A percentile compares a stretch with the other conserved stretches of the same genome.
phyloP scores from a whole-genome alignment of 1,140 invertebrate genomes.

The Drosophila truncata region DNA sequence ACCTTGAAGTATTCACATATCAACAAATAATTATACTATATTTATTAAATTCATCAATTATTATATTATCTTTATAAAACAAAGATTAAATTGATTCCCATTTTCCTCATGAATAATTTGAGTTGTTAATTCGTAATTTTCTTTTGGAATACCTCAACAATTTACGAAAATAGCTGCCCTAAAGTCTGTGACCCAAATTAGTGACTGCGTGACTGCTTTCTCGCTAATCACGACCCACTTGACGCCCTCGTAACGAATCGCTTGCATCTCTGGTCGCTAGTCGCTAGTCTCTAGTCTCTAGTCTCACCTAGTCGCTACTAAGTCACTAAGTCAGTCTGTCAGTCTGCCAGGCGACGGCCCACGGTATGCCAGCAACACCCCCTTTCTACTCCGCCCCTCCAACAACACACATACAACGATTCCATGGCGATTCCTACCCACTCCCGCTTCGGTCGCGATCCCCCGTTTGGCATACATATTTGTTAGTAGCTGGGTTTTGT shows the following conservation, averaged over 20 bases:
- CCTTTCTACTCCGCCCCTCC: neutral
- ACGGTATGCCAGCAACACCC: slow-evolving; percentile 60
- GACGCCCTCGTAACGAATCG: slow-evolving; percentile 43
- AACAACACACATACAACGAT: slow-evolving; percentile 9
- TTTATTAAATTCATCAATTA: too few species aligned
- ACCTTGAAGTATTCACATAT: neutral
- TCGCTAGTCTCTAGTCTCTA: neutral
- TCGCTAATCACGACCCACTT: slow-evolving; percentile 44
- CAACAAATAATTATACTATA: neutral
- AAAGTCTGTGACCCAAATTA: slow-evolving; percentile 20
- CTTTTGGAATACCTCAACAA: slow-evolving; percentile 7
- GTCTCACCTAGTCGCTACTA: slow-evolving; percentile 47
- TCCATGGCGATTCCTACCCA: slow-evolving; percentile 27
- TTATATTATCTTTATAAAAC: neutral
- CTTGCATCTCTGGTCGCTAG: slow-evolving; percentile 51
- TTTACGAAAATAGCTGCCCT: slow-evolving; percentile 21
- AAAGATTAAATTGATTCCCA: neutral
- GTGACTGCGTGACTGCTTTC: slow-evolving; percentile 40
- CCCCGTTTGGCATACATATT: slow-evolving; percentile 67
- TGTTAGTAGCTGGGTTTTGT: slow-evolving; percentile 80
- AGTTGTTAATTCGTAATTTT: neutral
- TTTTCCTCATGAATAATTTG: neutral
- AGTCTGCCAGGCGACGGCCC: slow-evolving; percentile 42
- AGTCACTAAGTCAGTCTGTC: slow-evolving; percentile 70
- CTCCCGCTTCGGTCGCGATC: slow-evolving; percentile 36